Percentiles rank a stretch among this genome's conserved stretches.
phyloP scores from a whole-genome alignment of 2,797 vertebrate genomes.

The Syndactyla subalaris region DNA sequence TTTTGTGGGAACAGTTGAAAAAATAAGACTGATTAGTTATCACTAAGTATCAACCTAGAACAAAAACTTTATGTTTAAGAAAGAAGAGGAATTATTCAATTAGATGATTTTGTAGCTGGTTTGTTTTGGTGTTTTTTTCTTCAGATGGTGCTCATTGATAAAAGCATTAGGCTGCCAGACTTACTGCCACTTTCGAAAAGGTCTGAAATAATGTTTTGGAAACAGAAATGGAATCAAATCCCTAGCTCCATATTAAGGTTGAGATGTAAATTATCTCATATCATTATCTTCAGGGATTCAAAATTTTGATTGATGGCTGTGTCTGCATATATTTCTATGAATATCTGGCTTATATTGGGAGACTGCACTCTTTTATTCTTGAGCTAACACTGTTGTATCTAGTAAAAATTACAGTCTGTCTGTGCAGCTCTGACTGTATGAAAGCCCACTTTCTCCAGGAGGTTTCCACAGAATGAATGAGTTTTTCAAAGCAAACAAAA shows the following conservation, averaged over 20 bases:
- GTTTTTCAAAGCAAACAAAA: not conserved
- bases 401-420: not conserved
- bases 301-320: not conserved
- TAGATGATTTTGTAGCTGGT: not conserved
- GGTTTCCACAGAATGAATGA: not conserved
- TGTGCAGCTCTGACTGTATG: not conserved
- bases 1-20: not conserved
- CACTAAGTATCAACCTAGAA: not conserved
- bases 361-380: not conserved
- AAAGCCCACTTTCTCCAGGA: not conserved
- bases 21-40: not conserved
- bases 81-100: not conserved
- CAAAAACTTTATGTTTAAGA: not conserved
- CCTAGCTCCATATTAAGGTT: not conserved
- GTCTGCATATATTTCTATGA: not conserved
- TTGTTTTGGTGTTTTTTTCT: not conserved
- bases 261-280: not conserved
- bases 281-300: not conserved
- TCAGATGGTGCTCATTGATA: rapidly evolving
- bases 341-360: not conserved
- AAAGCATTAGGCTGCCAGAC: not conserved
- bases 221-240: not conserved
- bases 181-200: not conserved
- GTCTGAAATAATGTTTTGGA: not conserved
- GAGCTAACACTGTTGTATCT: not conserved